Conservation (phyloP, 1,140 invertebrate species). For the Teleopsis dalmanni region DNA sequence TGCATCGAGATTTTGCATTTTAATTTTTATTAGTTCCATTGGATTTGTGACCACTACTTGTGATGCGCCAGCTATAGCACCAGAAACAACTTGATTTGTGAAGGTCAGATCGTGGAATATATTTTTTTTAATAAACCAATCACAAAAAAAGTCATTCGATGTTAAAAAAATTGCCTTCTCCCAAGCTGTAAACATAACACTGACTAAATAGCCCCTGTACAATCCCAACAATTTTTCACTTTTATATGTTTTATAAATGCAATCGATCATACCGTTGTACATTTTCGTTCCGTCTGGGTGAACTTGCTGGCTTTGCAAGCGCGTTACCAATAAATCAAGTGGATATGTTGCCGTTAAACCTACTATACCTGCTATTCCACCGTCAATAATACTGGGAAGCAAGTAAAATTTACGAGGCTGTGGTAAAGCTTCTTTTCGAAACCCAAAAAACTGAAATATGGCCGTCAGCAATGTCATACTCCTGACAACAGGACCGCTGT, state of each 20-base stretch:
- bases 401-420: no score
- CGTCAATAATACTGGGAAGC: slow-evolving; percentile 93
- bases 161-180: slow-evolving; percentile 98
- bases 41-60: slow-evolving; percentile 97
- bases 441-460: no score
- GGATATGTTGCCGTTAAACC: slow-evolving; percentile 97
- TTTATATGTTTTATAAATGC: slow-evolving; percentile 80
- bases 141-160: slow-evolving; percentile 92
- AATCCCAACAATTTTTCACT: slow-evolving; percentile 91
- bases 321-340: slow-evolving; percentile 91
- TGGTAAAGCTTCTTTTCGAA: no score
- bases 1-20: slow-evolving; percentile 94
- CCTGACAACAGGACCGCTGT: no score
- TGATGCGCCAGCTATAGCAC: slow-evolving; percentile 85
- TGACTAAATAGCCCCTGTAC: slow-evolving; percentile 91
- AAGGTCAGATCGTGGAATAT: slow-evolving; percentile 56
- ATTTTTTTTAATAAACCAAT: slow-evolving; percentile 52
- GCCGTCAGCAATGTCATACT: no score
- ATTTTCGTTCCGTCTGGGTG: slow-evolving; percentile 81
- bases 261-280: slow-evolving; percentile 92
- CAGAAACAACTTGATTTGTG: slow-evolving; percentile 73
- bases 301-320: slow-evolving; percentile 86
- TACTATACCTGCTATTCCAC: slow-evolving; percentile 94
- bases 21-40: slow-evolving; percentile 97
- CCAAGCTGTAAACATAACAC: slow-evolving; percentile 92